These are phyloP conservation scores for Amphiprion ocellaris DNA, from an alignment of 2,113 vertebrate species.

Conservation along the genomic window DNA sequence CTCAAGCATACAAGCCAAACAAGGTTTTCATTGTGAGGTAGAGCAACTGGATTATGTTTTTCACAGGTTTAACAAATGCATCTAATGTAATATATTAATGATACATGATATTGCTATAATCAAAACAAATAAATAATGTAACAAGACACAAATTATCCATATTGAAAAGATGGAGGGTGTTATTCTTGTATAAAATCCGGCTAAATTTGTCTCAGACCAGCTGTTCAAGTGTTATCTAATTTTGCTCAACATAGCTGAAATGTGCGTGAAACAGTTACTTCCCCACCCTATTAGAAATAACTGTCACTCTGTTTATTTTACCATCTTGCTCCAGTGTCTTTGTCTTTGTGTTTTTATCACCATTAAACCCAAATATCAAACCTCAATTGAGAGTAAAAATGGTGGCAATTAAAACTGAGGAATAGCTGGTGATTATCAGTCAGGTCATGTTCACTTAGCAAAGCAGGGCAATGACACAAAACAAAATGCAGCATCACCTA, in stretches of 20 bases:
- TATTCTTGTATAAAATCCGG: background rate
- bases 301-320: too few relatives aligned
- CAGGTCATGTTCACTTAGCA: background rate
- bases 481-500: background rate
- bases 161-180: background rate
- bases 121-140: background rate
- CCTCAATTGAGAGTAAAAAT: background rate
- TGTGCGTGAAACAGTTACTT: too few relatives aligned
- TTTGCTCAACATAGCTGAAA: too few relatives aligned
- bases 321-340: background rate
- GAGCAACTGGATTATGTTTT: background rate
- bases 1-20: conserved; percentile 60
- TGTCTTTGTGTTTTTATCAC: background rate
- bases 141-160: background rate
- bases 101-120: background rate
- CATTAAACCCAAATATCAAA: background rate
- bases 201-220: background rate
- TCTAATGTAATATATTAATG: background rate
- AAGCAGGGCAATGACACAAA: background rate
- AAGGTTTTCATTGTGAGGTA: conserved; percentile 31
- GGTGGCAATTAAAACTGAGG: background rate
- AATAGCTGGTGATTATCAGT: background rate
- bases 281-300: too few relatives aligned
- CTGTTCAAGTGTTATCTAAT: background rate
- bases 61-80: conserved; percentile 2